Evolutionary conservation across 2,797 vertebrate species (phyloP), one percentile per base, ranked within the genome.

Genomic region (Hypotaenidia okinawae): DNA sequence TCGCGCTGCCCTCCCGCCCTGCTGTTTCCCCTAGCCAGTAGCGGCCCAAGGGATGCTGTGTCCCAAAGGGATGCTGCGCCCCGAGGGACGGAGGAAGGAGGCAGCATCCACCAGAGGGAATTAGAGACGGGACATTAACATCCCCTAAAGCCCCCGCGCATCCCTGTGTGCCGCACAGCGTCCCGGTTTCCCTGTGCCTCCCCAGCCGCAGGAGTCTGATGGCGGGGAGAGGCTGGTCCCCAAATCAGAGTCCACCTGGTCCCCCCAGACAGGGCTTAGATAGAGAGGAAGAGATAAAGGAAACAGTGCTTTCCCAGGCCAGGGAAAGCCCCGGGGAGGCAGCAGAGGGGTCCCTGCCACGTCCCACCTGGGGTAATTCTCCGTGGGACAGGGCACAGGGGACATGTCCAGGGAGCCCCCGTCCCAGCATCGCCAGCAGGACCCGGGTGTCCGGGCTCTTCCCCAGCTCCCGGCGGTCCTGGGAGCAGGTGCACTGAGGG

Each of bases 171-270:
- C 37, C 3, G 2, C 30, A 3, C 14, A 0, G 8, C 84, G 76
- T 83, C 93, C 93, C 69, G 23, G 90, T 90, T 94, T 93, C 79
- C 83, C 69, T n/a, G 30, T 1, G 0, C 22, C 11, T 84, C n/a
- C 41, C 10, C 16, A 74, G 25, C 47, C 43, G 55, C 22, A 37
- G 16, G 58, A 69, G 41, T 62, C 28, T 39, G 45, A 77, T 45
- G 43, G 41, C 59, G 18, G 81, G 64, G 47, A 67, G 96, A 92
- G 67, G 76, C 79, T 77, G 32, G 35, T 92, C 39, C 73, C 63
- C 86, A 94, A 95, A 94, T 94, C 87, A 86, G 95, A 96, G 89
- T 52, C 82, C 77, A 70, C 9, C 16, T 37, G 16, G 4, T 74
- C 4, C 9, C 10, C 13, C 1, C 10, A 30, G 4, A 35, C 0